A percentile compares a stretch with the other conserved stretches of the same genome.
Conservation (phyloP, 2,113 vertebrate species). For the Mobula hypostoma region DNA sequence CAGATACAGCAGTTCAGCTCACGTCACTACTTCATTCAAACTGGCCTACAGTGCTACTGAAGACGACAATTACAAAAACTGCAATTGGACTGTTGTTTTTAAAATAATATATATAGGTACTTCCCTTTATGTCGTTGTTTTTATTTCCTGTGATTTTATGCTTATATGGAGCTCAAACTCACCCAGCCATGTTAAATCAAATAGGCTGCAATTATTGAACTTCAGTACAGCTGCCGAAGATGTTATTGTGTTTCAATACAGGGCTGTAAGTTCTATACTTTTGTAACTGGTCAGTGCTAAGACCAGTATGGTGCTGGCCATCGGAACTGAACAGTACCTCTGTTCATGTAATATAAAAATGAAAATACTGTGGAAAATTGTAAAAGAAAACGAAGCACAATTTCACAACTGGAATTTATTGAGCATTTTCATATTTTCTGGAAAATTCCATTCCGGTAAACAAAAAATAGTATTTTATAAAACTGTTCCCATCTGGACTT, state of each 20-base stretch:
- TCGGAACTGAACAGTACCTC: constrained; percentile 26
- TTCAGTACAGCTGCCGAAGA: constrained; percentile 21
- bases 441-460: constrained; percentile 4
- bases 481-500: constrained; percentile 30
- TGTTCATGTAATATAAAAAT: constrained; percentile 36
- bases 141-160: constrained; percentile 15
- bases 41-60: constrained; percentile 82
- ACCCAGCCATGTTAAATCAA: constrained; percentile 6
- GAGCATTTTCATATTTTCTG: constrained; percentile 37
- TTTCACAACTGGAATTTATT: constrained; percentile 34
- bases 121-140: constrained; percentile 95
- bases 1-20: constrained; percentile 74
- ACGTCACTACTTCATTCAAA: constrained; percentile 67
- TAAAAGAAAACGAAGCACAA: constrained; percentile 34
- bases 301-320: constrained; percentile 26
- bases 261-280: constrained; percentile 33
- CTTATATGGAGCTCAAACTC: background rate
- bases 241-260: constrained; percentile 27
- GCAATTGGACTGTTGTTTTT: constrained; percentile 85
- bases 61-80: constrained; percentile 67
- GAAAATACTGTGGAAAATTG: constrained; percentile 37
- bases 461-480: constrained; percentile 34
- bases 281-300: constrained; percentile 30
- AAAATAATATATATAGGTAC: constrained; percentile 81
- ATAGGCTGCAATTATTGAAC: constrained; percentile 7